Conservation (phyloP, 2,113 vertebrate species). For the Callithrix jacchus region DNA sequence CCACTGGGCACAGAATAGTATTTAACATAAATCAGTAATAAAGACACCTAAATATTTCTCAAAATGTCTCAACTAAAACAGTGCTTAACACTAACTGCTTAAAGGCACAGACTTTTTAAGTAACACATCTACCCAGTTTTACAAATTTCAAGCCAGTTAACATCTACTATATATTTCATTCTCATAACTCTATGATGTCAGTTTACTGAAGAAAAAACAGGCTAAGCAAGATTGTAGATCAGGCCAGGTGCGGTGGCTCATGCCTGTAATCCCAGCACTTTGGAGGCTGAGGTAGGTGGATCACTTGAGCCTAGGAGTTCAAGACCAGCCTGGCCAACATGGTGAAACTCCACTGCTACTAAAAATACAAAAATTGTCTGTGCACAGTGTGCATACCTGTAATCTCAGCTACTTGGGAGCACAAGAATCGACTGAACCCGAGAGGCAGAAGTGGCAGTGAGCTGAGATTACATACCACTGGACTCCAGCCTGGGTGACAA, state of each 20-base stretch:
- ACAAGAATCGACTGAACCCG: too few relatives aligned
- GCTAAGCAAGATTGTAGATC: neutral
- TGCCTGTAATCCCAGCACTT: too few relatives aligned
- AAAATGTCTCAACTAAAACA: neutral
- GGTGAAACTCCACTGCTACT: too few relatives aligned
- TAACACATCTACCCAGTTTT: neutral
- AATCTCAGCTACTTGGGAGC: too few relatives aligned
- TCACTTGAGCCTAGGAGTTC: too few relatives aligned
- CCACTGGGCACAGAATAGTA: neutral
- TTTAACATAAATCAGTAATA: neutral
- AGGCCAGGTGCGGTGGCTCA: neutral
- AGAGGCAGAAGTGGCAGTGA: too few relatives aligned
- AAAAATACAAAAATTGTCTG: too few relatives aligned
- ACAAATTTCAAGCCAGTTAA: neutral
- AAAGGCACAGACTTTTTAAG: conserved; percentile 23
- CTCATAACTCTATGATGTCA: neutral
- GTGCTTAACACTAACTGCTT: neutral
- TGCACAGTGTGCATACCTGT: too few relatives aligned
- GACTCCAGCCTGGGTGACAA: too few relatives aligned
- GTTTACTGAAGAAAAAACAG: neutral
- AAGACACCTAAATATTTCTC: neutral
- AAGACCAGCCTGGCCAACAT: too few relatives aligned
- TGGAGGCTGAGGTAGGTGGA: too few relatives aligned
- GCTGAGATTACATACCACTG: too few relatives aligned
- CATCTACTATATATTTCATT: neutral